A percentile compares a stretch with the other conserved stretches of the same genome.
Conservation (phyloP, 1,140 invertebrate species). For the Drosophila paulistorum region DNA sequence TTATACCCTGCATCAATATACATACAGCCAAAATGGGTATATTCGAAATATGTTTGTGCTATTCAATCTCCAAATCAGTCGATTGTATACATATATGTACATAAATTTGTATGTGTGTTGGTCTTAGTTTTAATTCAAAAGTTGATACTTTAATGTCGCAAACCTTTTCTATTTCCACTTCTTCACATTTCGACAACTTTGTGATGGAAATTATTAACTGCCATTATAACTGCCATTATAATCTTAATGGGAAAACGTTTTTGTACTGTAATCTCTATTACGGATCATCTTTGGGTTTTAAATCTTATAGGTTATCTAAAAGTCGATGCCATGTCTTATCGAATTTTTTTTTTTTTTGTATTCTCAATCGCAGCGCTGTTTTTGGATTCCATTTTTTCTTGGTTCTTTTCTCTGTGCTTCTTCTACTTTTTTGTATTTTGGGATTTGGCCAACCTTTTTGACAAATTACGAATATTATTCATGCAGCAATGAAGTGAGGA, state of each 20-base stretch:
- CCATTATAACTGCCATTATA: no score
- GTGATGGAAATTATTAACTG: no score
- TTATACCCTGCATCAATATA: neutral
- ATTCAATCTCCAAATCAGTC: no score
- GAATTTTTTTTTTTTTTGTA: constrained; percentile 22
- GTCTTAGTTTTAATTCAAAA: no score
- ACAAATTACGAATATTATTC: constrained; percentile 82
- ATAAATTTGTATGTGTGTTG: no score
- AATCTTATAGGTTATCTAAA: neutral
- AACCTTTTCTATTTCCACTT: no score
- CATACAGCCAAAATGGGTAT: constrained; percentile 18
- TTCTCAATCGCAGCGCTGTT: constrained; percentile 70
- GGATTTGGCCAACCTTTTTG: constrained; percentile 81
- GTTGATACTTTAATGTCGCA: no score
- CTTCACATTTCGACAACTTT: no score
- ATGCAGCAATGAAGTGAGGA: constrained; percentile 79
- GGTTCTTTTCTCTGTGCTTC: constrained; percentile 6
- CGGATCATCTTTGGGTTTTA: neutral
- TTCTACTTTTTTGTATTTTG: constrained; percentile 67
- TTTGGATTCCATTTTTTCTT: constrained; percentile 59
- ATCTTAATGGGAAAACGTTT: no score
- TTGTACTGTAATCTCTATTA: neutral
- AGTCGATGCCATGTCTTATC: neutral
- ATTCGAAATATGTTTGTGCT: no score
- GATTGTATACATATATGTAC: no score